Evolutionary conservation across 2,888 invertebrate species (phyloP).

Genomic region (Yponomeuta plumbellus): DNA sequence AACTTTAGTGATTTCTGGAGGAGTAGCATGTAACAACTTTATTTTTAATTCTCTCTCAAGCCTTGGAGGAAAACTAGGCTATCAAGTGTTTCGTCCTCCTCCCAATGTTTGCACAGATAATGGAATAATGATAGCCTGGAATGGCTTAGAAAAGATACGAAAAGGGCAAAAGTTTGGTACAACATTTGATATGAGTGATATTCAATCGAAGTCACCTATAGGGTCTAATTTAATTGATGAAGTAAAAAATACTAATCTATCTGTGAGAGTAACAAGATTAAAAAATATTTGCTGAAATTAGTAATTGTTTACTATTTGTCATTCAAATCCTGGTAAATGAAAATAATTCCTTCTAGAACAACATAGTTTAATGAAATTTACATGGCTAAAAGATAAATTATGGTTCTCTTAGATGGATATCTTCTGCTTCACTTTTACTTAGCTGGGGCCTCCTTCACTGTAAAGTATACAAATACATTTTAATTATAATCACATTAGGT

Average conservation of each 20-base stretch:
- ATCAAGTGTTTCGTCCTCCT: slow-evolving; percentile 84
- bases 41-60: slow-evolving; percentile 82
- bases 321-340: not conserved
- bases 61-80: slow-evolving; percentile 80
- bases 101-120: slow-evolving; percentile 95
- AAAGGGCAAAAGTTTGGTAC: slow-evolving; percentile 51
- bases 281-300: slow-evolving; percentile 31
- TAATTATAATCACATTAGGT: not conserved
- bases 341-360: not conserved
- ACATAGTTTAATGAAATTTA: slow-evolving; percentile 2
- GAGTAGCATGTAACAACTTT: slow-evolving; percentile 95
- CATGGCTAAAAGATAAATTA: slow-evolving; percentile 4
- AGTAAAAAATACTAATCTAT: slow-evolving; percentile 74
- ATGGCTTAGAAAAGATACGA: slow-evolving; percentile 88
- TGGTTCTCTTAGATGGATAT: not conserved
- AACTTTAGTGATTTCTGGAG: slow-evolving; percentile 91
- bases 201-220: slow-evolving; percentile 77
- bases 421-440: slow-evolving; percentile 2
- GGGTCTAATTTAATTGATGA: slow-evolving; percentile 77
- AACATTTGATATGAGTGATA: slow-evolving; percentile 77
- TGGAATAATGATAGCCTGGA: slow-evolving; percentile 99
- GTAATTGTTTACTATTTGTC: slow-evolving; percentile 30
- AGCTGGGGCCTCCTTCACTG: not conserved
- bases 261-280: slow-evolving; percentile 51
- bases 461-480: not conserved